Evolutionary conservation across 2,113 vertebrate species (phyloP), one percentile per base, ranked within the genome.

Genomic region (Nothoprocta perdicaria): DNA sequence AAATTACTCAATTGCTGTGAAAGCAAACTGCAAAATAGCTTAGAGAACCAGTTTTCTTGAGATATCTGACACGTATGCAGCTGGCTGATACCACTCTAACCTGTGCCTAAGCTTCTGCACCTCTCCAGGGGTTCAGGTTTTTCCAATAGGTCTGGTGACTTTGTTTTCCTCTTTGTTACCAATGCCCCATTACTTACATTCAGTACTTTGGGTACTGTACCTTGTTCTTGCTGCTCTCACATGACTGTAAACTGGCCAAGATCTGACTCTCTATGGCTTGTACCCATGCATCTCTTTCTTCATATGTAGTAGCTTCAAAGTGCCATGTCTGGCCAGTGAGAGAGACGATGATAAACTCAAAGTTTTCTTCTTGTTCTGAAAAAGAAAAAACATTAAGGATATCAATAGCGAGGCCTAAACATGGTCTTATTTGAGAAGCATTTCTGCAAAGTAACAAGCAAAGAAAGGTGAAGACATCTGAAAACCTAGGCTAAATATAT

Each of bases 171-270:
- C 16, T 60, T 22, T 5, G 57, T 0, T 33, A 7, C 12, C 50
- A 11, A 13, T 33, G 14, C 45, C 4, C 41, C 18, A 0, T 8
- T 24, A 7, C 8, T 48, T 3, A 4, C 1, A 53, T 58, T 6
- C 33, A 68, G 19, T 0, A 3, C 11, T 35, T 22, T 17, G 45
- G 1, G 86, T 7, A 33, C 31, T 91, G 77, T 86, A 99, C 99
- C 99, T 99, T 99, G 95, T 99, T 99, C 97, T 99, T 99, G 98
- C 98, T 99, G 98, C 99, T 99, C 96, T 99, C 99, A 8, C 99
- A 99, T 1, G 99, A 99, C 98, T 99, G 99, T 69, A 99, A 97
- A 89, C 99, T 99, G 95, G 99, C 99, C 85, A 99, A 97, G 96
- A 99, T 99, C 98, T 99, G 99, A 95, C 99, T 98, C 97, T 99